phyloP scores from a whole-genome alignment of 1,140 invertebrate species.

The Megathymus violae region DNA sequence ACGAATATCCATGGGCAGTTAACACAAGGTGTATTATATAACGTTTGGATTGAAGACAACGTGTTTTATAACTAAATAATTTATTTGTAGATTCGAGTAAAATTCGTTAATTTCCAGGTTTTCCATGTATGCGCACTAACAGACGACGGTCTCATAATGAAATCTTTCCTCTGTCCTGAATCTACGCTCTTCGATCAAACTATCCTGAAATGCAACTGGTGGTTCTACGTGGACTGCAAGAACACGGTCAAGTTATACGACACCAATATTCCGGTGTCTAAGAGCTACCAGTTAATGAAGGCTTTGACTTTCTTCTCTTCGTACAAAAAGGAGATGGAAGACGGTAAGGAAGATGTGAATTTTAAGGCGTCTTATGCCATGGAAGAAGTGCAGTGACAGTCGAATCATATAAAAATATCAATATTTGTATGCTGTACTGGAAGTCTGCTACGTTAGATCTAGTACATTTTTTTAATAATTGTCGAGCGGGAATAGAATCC shows the following conservation, averaged over 20 bases:
- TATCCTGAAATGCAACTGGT: slow-evolving; percentile 95
- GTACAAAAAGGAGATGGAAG: slow-evolving; percentile 87
- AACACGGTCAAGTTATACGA: slow-evolving; percentile 91
- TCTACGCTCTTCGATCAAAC: slow-evolving; percentile 95
- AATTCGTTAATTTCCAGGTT: slow-evolving; percentile 89
- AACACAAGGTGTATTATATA: too few relatives aligned
- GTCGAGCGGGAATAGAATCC: too few relatives aligned
- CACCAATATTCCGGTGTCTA: slow-evolving; percentile 94
- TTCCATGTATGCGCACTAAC: slow-evolving; percentile 96
- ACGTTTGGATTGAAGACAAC: too few relatives aligned
- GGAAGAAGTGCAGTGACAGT: too few relatives aligned
- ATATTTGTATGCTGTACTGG: too few relatives aligned
- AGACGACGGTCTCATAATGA: slow-evolving; percentile 93
- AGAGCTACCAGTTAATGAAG: slow-evolving; percentile 96
- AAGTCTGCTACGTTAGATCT: too few relatives aligned
- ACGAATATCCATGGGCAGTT: too few relatives aligned
- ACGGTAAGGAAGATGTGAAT: slow-evolving; percentile 46
- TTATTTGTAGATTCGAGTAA: too few relatives aligned
- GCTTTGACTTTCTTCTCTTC: slow-evolving; percentile 93
- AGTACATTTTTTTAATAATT: too few relatives aligned
- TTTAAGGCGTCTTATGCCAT: too few relatives aligned
- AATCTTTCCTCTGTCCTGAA: slow-evolving; percentile 94
- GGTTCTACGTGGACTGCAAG: slow-evolving; percentile 95
- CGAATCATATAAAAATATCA: too few relatives aligned
- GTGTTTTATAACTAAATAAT: too few relatives aligned